Evolutionary conservation across 2,888 invertebrate species (phyloP).

Genomic region (Agapetus fuscipes): DNA sequence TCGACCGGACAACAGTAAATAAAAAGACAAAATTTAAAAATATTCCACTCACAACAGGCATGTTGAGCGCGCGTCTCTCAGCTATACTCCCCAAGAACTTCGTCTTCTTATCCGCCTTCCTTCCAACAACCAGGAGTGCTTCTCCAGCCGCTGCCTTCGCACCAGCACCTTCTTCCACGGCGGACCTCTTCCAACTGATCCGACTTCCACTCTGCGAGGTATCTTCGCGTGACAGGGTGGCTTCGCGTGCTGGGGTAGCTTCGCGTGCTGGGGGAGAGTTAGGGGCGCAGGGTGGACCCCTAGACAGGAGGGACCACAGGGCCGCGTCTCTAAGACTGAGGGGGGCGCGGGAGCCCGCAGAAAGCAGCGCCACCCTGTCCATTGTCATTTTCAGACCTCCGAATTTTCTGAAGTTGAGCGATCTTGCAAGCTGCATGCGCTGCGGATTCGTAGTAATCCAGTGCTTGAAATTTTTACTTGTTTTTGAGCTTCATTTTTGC

Average conservation of each 20-base stretch:
- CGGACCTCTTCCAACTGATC: neutral
- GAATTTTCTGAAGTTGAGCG: too few relatives aligned
- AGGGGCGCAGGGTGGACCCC: conserved; percentile 21
- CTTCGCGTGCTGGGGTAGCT: conserved; percentile 6
- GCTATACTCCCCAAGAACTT: neutral
- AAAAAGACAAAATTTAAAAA: too few relatives aligned
- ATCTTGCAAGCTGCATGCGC: too few relatives aligned
- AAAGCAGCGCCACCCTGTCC: conserved; percentile 8
- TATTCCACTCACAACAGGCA: neutral
- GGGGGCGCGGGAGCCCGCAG: conserved; percentile 27
- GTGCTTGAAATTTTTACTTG: too few relatives aligned
- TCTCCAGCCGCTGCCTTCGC: neutral
- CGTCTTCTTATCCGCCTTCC: neutral
- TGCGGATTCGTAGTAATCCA: too few relatives aligned
- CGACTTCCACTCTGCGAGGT: neutral
- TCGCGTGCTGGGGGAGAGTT: conserved; percentile 8
- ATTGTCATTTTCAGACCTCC: too few relatives aligned
- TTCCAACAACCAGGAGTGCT: neutral
- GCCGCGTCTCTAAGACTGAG: conserved; percentile 29
- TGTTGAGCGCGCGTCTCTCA: neutral
- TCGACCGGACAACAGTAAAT: too few relatives aligned
- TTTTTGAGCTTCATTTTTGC: too few relatives aligned
- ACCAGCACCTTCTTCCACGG: neutral
- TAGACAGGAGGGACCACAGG: conserved; percentile 24
- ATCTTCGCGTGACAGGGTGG: conserved; percentile 2